A percentile compares a stretch with the other conserved stretches of the same genome.
Evolutionary conservation across 2,888 invertebrate species (phyloP).

Genomic region (Adineta ricciae): DNA sequence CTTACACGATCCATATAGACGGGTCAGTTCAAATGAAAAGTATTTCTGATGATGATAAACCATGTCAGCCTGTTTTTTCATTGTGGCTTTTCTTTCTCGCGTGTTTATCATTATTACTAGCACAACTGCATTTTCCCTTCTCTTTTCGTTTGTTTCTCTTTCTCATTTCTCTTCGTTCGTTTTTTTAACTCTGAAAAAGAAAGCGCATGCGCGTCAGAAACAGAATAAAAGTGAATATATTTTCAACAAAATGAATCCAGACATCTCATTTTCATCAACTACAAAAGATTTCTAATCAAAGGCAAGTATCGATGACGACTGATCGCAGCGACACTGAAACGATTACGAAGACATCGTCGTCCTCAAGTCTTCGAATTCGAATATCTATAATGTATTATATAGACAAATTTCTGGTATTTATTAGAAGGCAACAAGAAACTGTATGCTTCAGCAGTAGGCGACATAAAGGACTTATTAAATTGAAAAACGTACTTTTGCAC

Average conservation of each 20-base stretch:
- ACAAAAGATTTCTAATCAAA: too few relatives aligned
- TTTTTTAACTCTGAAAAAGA: neutral
- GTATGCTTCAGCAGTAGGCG: too few relatives aligned
- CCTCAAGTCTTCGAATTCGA: too few relatives aligned
- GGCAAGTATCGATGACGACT: too few relatives aligned
- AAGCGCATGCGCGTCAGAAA: neutral
- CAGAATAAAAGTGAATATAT: slow-evolving; percentile 13
- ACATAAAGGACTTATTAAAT: too few relatives aligned
- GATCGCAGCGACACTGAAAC: too few relatives aligned
- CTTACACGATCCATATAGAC: neutral
- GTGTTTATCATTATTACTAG: neutral
- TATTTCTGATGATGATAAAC: neutral
- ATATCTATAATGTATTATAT: too few relatives aligned
- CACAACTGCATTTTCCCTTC: neutral
- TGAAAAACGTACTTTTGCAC: too few relatives aligned
- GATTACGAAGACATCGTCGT: too few relatives aligned
- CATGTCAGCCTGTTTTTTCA: neutral
- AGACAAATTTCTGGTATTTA: too few relatives aligned
- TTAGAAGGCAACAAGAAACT: too few relatives aligned
- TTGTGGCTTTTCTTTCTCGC: neutral
- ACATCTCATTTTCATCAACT: too few relatives aligned
- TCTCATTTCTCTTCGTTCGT: neutral
- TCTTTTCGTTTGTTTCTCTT: neutral
- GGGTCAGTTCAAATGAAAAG: neutral
- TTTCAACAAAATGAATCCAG: neutral